A percentile compares a stretch with the other conserved stretches of the same genome.
Evolutionary conservation across 2,888 invertebrate genomes (phyloP).

Genomic region (Priocnemis perturbator): DNA sequence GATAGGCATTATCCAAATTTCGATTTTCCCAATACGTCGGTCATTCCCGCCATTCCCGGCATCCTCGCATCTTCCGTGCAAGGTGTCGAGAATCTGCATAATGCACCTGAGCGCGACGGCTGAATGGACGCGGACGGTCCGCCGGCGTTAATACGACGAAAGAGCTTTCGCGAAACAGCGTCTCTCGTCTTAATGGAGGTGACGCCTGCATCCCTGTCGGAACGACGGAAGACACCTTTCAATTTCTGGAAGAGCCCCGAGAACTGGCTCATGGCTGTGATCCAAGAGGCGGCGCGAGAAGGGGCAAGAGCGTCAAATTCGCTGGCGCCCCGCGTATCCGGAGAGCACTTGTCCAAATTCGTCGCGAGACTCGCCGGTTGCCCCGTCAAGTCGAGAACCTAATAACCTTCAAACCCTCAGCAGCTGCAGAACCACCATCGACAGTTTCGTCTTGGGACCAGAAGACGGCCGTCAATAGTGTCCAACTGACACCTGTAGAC

Average conservation of each 20-base stretch:
- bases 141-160: constrained; percentile 50
- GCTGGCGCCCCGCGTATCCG: neutral
- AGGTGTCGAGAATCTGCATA: constrained; percentile 28
- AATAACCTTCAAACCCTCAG: neutral
- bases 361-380: neutral
- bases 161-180: constrained; percentile 50
- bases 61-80: neutral
- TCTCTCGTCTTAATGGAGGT: constrained; percentile 36
- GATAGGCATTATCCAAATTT: neutral
- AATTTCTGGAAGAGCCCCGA: constrained; percentile 40
- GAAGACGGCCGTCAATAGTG: neutral
- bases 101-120: constrained; percentile 17
- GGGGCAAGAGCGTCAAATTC: neutral
- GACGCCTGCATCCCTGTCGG: constrained; percentile 17
- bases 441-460: too few species aligned
- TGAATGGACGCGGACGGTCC: constrained; percentile 16
- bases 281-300: constrained; percentile 25
- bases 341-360: constrained; percentile 3
- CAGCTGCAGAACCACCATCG: too few species aligned
- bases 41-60: neutral
- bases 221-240: constrained; percentile 36
- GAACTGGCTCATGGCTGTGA: constrained; percentile 36
- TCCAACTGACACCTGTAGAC: too few species aligned
- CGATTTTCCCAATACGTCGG: neutral
- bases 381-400: constrained; percentile 5